Percentiles rank a stretch among this genome's conserved stretches.
Evolutionary conservation across 1,140 invertebrate species (phyloP).

Genomic region (Anoplolepis gracilipes): DNA sequence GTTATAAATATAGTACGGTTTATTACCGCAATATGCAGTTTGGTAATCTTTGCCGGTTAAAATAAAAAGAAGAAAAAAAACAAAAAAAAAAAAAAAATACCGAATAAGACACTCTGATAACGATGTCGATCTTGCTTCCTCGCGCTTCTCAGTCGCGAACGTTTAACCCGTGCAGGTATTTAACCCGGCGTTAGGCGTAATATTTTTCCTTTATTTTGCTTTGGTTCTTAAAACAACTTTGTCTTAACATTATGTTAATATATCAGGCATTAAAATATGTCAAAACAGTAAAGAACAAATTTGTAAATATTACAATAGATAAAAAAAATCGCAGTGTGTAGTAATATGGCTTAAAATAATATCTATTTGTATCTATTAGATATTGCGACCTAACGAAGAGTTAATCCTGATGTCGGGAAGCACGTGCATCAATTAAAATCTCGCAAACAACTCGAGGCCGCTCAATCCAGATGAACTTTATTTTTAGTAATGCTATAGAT

Average conservation of each 20-base stretch:
- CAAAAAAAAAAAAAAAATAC: not conserved
- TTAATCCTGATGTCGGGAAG: no score
- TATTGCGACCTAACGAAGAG: no score
- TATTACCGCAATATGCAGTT: not conserved
- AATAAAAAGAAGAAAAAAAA: not conserved
- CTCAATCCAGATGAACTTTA: not conserved
- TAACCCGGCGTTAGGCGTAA: no score
- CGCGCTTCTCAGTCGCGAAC: not conserved
- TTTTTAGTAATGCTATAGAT: not conserved
- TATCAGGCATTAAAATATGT: no score
- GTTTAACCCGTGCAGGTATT: constrained; percentile 18
- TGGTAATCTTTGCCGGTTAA: not conserved
- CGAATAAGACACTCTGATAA: not conserved
- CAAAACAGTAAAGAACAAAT: no score
- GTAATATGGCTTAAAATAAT: no score
- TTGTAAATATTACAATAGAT: no score
- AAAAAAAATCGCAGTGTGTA: no score
- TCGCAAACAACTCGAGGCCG: constrained; percentile 30
- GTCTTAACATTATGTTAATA: no score
- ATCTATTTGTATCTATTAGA: no score
- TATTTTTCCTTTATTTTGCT: no score
- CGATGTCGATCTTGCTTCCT: not conserved
- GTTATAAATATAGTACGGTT: not conserved
- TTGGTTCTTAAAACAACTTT: no score
- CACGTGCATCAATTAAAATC: constrained; percentile 36